A percentile compares a stretch with the other conserved stretches of the same genome.
Conservation (phyloP, 2,888 invertebrate genomes). For the Tromatobia lineatoria region DNA sequence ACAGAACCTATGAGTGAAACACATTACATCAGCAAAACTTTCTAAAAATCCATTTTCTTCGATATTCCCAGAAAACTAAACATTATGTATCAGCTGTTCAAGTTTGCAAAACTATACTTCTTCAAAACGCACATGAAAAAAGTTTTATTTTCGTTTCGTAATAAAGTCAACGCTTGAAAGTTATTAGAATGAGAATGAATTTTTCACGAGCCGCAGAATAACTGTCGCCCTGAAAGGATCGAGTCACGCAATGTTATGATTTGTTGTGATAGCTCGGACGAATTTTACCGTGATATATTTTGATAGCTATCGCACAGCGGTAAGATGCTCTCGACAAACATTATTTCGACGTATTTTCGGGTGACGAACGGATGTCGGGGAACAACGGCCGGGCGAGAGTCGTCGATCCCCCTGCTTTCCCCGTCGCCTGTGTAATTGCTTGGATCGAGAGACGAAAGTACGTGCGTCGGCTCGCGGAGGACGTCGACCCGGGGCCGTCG, state of each 20-base stretch:
- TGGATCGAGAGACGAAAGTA: slow-evolving; percentile 66
- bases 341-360: slow-evolving; percentile 49
- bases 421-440: slow-evolving; percentile 62
- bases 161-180: neutral
- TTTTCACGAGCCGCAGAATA: neutral
- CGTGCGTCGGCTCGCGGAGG: slow-evolving; percentile 66
- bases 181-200: neutral
- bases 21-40: too few relatives aligned
- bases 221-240: neutral
- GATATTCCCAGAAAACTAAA: neutral
- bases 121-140: neutral
- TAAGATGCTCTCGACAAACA: slow-evolving; percentile 15
- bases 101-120: neutral
- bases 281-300: slow-evolving; percentile 4
- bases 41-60: too few relatives aligned
- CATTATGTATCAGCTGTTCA: neutral
- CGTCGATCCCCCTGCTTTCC: slow-evolving; percentile 24
- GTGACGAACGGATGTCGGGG: slow-evolving; percentile 44
- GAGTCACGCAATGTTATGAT: neutral
- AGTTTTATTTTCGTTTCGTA: neutral
- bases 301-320: slow-evolving; percentile 3
- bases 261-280: neutral
- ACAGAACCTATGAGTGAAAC: too few relatives aligned
- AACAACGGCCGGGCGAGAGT: slow-evolving; percentile 40
- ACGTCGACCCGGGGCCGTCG: slow-evolving; percentile 71